Percentiles rank a stretch among this genome's conserved stretches.
Evolutionary conservation across 2,113 vertebrate species (phyloP).

Genomic region (Poicephalus meyeri): DNA sequence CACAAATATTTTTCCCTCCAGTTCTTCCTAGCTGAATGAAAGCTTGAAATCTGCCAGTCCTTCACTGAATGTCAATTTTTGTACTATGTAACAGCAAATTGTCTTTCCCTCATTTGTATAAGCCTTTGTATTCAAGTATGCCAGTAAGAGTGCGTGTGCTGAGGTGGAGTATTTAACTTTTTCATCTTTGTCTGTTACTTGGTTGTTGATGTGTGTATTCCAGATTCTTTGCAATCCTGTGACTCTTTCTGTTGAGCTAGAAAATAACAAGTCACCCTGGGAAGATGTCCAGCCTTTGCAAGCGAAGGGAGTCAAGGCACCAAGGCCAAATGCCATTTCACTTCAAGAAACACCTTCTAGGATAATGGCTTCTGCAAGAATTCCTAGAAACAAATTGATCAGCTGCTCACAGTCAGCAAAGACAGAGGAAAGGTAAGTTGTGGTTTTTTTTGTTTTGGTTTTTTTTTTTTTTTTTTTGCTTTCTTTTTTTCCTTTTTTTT

Average conservation of each 20-base stretch:
- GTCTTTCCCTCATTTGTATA: not conserved
- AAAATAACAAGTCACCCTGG: not conserved
- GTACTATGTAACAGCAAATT: not conserved
- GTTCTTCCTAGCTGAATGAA: not conserved
- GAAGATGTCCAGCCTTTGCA: not conserved
- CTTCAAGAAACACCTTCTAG: slow-evolving; percentile 10
- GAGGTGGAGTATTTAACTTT: not conserved
- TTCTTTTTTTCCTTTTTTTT: not conserved
- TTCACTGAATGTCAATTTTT: not conserved
- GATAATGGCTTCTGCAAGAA: not conserved
- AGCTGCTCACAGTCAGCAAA: not conserved
- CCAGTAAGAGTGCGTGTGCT: not conserved
- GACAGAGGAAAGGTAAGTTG: not conserved
- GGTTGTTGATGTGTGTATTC: not conserved
- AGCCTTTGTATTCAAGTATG: not conserved
- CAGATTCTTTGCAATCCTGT: not conserved
- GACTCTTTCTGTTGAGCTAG: not conserved
- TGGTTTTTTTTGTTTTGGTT: too few relatives aligned
- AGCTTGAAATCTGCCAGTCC: not conserved
- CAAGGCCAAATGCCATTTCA: not conserved
- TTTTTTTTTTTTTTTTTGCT: too few relatives aligned
- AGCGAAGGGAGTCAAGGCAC: not conserved
- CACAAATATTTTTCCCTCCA: not conserved
- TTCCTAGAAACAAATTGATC: not conserved
- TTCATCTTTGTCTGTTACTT: not conserved